Conservation (phyloP, 2,113 vertebrate species). For the Antechinus flavipes region DNA sequence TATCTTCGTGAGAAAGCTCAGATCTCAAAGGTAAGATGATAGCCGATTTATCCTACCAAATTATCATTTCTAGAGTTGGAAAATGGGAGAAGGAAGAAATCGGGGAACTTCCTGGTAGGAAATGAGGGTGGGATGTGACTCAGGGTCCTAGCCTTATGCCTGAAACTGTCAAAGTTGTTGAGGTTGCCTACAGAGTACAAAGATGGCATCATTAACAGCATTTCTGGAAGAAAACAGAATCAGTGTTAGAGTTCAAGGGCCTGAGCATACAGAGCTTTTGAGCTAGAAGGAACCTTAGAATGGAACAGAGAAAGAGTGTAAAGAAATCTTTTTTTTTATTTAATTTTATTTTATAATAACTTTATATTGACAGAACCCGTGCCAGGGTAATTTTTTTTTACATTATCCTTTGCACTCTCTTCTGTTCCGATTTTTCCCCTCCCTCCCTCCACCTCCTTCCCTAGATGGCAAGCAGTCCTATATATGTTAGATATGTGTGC, state of each 20-base stretch:
- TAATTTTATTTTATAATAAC: too few species aligned
- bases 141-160: background rate
- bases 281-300: background rate
- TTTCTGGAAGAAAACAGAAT: background rate
- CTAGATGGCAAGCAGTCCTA: too few species aligned
- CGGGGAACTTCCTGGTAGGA: background rate
- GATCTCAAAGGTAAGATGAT: background rate
- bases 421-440: too few species aligned
- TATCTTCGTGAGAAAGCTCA: background rate
- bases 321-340: background rate
- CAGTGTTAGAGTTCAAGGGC: background rate
- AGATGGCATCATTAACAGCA: background rate
- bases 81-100: background rate
- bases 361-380: too few species aligned
- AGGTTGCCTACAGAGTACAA: background rate
- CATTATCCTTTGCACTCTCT: too few species aligned
- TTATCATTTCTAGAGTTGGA: background rate
- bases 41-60: background rate
- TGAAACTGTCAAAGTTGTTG: background rate
- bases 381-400: too few species aligned
- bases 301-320: background rate
- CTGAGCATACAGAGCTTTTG: background rate
- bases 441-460: too few species aligned
- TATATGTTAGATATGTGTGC: too few species aligned
- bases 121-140: fast-evolving